Base-by-base conservation (phyloP, 2,113 vertebrate species). In the Baryphthengus martii region DNA sequence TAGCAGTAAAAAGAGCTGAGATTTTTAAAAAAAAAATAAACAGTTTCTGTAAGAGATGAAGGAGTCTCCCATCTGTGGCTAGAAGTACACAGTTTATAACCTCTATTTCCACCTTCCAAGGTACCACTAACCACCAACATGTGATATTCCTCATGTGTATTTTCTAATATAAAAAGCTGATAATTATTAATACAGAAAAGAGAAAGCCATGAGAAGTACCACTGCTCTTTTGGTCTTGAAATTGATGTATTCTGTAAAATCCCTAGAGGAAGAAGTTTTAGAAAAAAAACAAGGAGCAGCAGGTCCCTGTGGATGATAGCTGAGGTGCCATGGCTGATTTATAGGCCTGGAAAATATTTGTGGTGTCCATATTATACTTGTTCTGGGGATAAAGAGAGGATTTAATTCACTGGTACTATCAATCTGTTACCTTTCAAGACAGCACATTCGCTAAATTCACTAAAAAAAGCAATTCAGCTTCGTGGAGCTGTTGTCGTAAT, bases 401-500 rank as follows among this genome's bases (percentile, higher is more conserved):
- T 93, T 97, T 95, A 96, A 47, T 73, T 91, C 85, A 96, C 92
- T 90, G 65, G 71, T 77, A 73, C 90, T 97, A 93, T 96, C 97
- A 97, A 95, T 98, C 96, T 96, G 94, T 93, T 96, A 88, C 96
- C 97, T 97, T 97, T 97, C 95, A 95, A 96, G 88, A 88, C 89
- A 96, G 92, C 93, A 96, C 95, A 97, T 97, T 92, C 95, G 86
- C 91, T 85, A 96, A 94, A 83, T 86, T 95, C 90, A 83, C 95
- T 92, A 85, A 95, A 97, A 97, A 96, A 93, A 42, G 91, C 90
- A 96, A 97, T 97, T 97, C 97, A 92, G 92, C 93, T 97, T 97
- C 93, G 56, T 75, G 91, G 29, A 92, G 91, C 72, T 85, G 96
- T 92, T 90, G 86, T 89, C 90, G 80, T 92, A 97, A 97, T 97